A percentile compares a stretch with the other conserved stretches of the same genome.
Conservation (phyloP, 2,888 invertebrate species). For the Salticus scenicus region DNA sequence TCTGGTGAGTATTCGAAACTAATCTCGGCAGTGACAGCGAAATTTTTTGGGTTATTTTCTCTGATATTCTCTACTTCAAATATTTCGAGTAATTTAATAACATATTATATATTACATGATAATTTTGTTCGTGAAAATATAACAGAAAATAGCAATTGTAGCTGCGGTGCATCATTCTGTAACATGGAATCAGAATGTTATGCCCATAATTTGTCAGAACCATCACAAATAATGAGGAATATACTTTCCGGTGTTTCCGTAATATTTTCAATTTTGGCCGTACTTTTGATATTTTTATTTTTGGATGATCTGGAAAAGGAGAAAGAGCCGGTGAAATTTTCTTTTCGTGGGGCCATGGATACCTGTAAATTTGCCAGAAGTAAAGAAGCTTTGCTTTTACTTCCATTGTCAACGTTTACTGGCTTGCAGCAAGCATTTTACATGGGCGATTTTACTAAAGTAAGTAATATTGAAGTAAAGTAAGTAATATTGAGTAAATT, state of each 20-base stretch:
- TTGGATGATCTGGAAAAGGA: conserved; percentile 87
- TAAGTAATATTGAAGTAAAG: too few species aligned
- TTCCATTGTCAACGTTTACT: conserved; percentile 96
- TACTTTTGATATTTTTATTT: conserved; percentile 88
- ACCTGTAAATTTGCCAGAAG: conserved; percentile 93
- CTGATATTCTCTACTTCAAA: conserved; percentile 97
- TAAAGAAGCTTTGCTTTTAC: conserved; percentile 92
- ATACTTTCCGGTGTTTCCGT: conserved; percentile 92
- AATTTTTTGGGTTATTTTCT: conserved; percentile 99
- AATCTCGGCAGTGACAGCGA: conserved; percentile 89
- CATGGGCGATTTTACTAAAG: conserved; percentile 82
- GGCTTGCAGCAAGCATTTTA: conserved; percentile 98
- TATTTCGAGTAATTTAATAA: conserved; percentile 96
- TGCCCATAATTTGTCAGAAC: conserved; percentile 82
- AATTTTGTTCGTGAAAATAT: background rate
- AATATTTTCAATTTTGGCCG: conserved; percentile 88
- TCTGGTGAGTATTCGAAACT: background rate
- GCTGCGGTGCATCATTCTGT: conserved; percentile 52
- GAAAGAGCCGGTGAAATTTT: background rate
- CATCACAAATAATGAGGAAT: conserved; percentile 89
- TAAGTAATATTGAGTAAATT: too few species aligned
- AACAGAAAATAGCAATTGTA: too few species aligned
- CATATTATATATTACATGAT: conserved; percentile 79
- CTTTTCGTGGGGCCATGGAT: conserved; percentile 82
- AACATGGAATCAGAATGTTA: conserved; percentile 25